Evolutionary conservation across 2,797 vertebrate genomes (phyloP), one percentile per base, ranked within the genome.

Genomic region (Argyrosomus regius): DNA sequence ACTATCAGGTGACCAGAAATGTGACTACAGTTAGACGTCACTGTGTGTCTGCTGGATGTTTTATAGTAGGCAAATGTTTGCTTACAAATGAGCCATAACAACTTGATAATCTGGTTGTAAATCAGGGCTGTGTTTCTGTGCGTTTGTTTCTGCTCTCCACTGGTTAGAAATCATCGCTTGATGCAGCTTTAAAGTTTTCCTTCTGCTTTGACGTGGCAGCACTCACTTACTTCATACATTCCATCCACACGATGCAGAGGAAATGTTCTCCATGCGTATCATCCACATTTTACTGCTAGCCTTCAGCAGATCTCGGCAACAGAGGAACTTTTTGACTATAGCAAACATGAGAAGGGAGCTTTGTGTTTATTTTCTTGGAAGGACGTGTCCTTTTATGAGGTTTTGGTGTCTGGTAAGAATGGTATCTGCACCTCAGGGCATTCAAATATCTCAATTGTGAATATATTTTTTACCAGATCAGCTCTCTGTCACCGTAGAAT

Each of bases 181-280:
- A 14, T 75, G 71, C 75, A 77, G 50, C 63, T 84, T 72, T 70
- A 73, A 82, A 17, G 6, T 4, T 80, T 56, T 71, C 35, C 68
- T 63, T 75, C 31, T 63, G 54, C 58, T 81, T 83, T 50, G 6
- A 60, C 53, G 63, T 70, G 31, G n/a, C 74, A 57, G 63, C 41
- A 76, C 31, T 70, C 60, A 48, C 31, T 83, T 9, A 59, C 52
- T 80, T 41, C 43, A 86, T 77, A 91, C 92, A 94, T 93, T 95
- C 94, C 93, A 85, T 75, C 62, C 57, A 64, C 31, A 52, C 54
- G 5, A 72, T 66, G n/a, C 26, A 77, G 35, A 75, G 16, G n/a
- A 66, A 59, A 69, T 39, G 1, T 61, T 39, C 5, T 83, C 65
- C 73, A 14, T 65, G 50, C 35, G 14, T 50, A 66, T 64, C 39